A percentile compares a stretch with the other conserved stretches of the same genome.
These are phyloP conservation scores for Galbula dea DNA, from an alignment of 2,113 vertebrate genomes.

Conservation along the genomic window DNA sequence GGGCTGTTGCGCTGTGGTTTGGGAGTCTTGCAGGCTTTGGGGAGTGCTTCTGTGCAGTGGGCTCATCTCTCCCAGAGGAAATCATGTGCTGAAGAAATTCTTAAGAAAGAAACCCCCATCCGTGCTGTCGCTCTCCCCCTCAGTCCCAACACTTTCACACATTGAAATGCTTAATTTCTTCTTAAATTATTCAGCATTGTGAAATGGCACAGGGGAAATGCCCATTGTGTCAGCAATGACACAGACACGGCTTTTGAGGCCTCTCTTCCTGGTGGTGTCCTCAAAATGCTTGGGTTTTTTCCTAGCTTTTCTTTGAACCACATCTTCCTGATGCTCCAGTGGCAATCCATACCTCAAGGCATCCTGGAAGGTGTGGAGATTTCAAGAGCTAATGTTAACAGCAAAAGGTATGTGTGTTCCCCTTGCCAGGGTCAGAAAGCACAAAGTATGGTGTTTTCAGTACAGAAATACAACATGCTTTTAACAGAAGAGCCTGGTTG, in stretches of 20 bases:
- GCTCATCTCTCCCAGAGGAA: not conserved
- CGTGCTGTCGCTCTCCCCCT: not conserved
- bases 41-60: no score
- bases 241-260: not conserved
- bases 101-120: not conserved
- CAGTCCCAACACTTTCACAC: accelerated
- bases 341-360: accelerated
- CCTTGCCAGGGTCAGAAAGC: not conserved
- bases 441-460: not conserved
- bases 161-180: no score
- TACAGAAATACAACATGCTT: not conserved
- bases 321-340: not conserved
- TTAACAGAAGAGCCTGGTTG: not conserved
- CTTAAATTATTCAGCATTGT: not conserved
- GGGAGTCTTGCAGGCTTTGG: no score
- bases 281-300: accelerated
- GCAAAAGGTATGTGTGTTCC: not conserved
- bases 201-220: not conserved
- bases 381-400: not conserved
- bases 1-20: no score
- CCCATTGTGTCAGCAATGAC: accelerated
- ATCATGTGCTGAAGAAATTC: not conserved
- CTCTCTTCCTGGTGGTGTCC: not conserved
- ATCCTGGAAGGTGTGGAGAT: not conserved
- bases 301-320: accelerated